Evolutionary conservation across 2,888 invertebrate species (phyloP).

Genomic region (Pristionchus arcanus): DNA sequence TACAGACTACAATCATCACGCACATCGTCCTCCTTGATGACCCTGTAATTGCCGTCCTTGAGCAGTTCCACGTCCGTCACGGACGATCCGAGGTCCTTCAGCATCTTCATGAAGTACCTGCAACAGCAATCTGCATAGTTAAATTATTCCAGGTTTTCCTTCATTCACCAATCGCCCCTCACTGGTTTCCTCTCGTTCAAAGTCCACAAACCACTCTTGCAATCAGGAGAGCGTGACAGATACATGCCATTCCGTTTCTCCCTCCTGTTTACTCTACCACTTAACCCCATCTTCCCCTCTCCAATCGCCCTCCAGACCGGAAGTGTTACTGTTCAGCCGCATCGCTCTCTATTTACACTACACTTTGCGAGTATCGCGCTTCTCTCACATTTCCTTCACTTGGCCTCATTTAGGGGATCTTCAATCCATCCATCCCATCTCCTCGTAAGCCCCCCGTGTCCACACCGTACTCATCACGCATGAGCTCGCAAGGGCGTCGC

Average conservation of each 20-base stretch:
- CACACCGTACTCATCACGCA: background rate
- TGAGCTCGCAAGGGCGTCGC: background rate
- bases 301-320: slow-evolving; percentile 36
- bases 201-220: slow-evolving; percentile 27
- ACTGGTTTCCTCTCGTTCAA: background rate
- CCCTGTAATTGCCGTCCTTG: slow-evolving; percentile 72
- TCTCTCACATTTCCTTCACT: background rate
- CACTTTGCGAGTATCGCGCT: background rate
- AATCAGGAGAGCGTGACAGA: background rate
- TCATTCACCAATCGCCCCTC: background rate
- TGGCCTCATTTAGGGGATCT: slow-evolving; percentile 6
- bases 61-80: slow-evolving; percentile 75
- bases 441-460: background rate
- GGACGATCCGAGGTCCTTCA: slow-evolving; percentile 62
- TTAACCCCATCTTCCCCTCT: slow-evolving; percentile 37
- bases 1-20: too few species aligned
- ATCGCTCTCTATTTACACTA: background rate
- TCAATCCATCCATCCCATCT: background rate
- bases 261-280: slow-evolving; percentile 40
- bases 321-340: slow-evolving; percentile 7
- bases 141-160: background rate
- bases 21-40: slow-evolving; percentile 63
- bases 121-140: slow-evolving; percentile 51
- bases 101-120: slow-evolving; percentile 75
- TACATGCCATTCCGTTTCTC: slow-evolving; percentile 6